Base-by-base conservation (phyloP, 2,888 invertebrate species). In the Craniophora ligustri region DNA sequence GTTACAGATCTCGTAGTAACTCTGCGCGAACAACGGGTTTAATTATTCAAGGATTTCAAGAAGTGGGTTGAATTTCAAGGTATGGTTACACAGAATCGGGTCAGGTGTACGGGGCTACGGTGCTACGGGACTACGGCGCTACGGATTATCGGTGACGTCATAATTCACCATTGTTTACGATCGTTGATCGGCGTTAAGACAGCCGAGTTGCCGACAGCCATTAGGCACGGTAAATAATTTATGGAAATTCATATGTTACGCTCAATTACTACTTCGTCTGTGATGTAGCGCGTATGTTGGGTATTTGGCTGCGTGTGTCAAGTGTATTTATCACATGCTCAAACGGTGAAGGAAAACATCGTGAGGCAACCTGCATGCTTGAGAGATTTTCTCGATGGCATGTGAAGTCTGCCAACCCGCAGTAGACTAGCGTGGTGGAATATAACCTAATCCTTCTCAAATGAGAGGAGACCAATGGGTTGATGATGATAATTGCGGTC, bases 41-140 rank as follows among this genome's bases (percentile, higher is more conserved):
- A 72, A 76, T 72, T 76, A 75, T 75, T 75, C 69, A 75, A 30
- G 46, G 49, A 53, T 59, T 54, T 59, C 55, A 67, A 74, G 64
- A 63, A 67, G 61, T 56, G 41, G 48, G n/a, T n/a, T n/a, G n/a
- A n/a, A n/a, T n/a, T n/a, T n/a, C n/a, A n/a, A n/a, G 62, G 57
- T 49, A 59, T 67, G 57, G 55, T 64, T 68, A 57, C 41, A 53
- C 49, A 38, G 67, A 73, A 71, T 62, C 61, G 60, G 76, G 73
- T 71, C 62, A 68, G 62, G 53, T 42, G 15, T 31, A 57, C 35
- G 64, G 36, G 30, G 36, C 50, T 63, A 58, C 47, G 62, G 23
- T 2, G 53, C 44, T 41, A 49, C 38, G 35, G 18, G 3, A 32
- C 42, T 47, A 53, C 48, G 50, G 26, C 11, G 59, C 50, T 64